These are phyloP conservation scores for Bugula neritina DNA, from an alignment of 2,888 invertebrate species.

Conservation along the genomic window DNA sequence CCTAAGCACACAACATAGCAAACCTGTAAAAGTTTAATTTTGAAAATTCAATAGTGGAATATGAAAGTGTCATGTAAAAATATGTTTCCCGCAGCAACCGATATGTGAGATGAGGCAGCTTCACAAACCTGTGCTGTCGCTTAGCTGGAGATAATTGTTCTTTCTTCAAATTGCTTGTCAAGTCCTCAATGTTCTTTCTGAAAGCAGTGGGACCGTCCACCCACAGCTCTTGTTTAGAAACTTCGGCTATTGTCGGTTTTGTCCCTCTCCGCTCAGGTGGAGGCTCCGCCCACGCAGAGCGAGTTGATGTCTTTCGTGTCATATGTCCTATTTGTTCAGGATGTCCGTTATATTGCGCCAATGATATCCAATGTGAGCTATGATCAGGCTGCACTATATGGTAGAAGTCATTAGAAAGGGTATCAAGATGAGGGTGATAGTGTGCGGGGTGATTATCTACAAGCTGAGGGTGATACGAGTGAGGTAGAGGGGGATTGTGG, in stretches of 20 bases:
- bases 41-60: too few species aligned
- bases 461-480: neutral
- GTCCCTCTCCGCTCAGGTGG: neutral
- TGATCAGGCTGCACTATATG: neutral
- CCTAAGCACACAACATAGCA: too few species aligned
- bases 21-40: too few species aligned
- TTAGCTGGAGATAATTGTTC: neutral
- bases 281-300: conserved; percentile 1
- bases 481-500: neutral
- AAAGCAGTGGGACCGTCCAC: conserved; percentile 47
- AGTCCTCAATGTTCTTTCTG: conserved; percentile 24
- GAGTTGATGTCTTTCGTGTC: neutral
- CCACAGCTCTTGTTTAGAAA: conserved; percentile 36
- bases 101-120: too few species aligned
- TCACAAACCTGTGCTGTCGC: conserved; percentile 12
- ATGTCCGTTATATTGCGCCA: conserved; percentile 25
- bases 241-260: neutral
- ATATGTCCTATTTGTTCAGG: conserved; percentile 6
- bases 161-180: neutral
- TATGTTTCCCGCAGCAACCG: too few species aligned
- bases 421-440: neutral
- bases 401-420: neutral
- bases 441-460: neutral
- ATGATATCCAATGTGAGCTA: neutral
- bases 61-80: too few species aligned